Evolutionary conservation across 2,888 invertebrate genomes (phyloP).

Genomic region (Scrobipalpa atriplicella): DNA sequence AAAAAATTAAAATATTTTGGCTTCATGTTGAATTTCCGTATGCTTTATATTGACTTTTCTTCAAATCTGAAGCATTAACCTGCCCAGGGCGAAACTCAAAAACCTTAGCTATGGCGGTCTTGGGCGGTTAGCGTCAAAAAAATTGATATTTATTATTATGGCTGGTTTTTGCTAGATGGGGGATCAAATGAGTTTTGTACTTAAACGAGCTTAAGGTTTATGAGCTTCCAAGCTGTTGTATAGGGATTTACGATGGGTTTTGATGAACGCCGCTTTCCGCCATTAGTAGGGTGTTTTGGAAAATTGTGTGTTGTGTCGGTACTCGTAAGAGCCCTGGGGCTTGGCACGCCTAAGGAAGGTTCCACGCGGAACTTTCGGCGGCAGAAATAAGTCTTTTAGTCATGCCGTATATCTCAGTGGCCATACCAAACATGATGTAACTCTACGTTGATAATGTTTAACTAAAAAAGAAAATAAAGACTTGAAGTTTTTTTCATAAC

Average conservation of each 20-base stretch:
- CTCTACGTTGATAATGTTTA: too few relatives aligned
- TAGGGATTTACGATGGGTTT: conserved; percentile 34
- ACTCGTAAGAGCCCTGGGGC: too few relatives aligned
- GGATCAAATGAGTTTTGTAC: conserved; percentile 49
- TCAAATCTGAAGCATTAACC: not conserved
- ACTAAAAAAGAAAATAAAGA: too few relatives aligned
- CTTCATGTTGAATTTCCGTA: conserved; percentile 29
- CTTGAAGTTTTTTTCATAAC: too few relatives aligned
- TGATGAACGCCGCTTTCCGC: conserved; percentile 34
- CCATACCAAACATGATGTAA: too few relatives aligned
- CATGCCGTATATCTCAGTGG: too few relatives aligned
- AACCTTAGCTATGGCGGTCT: conserved; percentile 34
- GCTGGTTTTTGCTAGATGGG: conserved; percentile 42
- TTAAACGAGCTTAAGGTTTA: conserved; percentile 50
- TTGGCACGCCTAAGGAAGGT: not conserved
- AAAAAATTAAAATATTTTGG: too few relatives aligned
- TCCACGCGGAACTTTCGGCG: too few relatives aligned
- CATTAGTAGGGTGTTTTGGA: not conserved
- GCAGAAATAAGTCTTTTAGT: too few relatives aligned
- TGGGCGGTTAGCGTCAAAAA: conserved; percentile 45
- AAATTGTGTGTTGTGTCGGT: too few relatives aligned
- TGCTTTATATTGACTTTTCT: not conserved
- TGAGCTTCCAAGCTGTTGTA: conserved; percentile 30
- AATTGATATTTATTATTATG: conserved; percentile 62
- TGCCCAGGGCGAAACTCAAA: not conserved